Base-by-base conservation (phyloP, 2,888 invertebrate genomes). In the Folsomia manolachei region DNA sequence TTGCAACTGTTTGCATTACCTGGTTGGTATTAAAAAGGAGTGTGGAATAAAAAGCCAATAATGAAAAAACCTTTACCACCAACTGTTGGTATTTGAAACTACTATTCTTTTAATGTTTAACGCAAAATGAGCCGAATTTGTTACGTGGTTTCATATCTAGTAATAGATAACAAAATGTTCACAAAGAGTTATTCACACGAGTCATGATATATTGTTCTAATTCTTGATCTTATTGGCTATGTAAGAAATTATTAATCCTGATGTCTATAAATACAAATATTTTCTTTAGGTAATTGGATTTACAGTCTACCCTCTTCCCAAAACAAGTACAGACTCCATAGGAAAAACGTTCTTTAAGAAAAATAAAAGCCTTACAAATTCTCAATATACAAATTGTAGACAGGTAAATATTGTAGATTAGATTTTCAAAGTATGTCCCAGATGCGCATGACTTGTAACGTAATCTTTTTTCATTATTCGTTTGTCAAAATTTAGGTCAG, bases 381-480 rank as follows among this genome's bases (percentile, higher is more conserved):
- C 94, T 0, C 92, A 94, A 82, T 95, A 95, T 82, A 94, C 94
- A 1, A 95, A 95, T 83, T 93, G 94, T 82, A 87, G 95, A 79
- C 95, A 95, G 86, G 93, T 95, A 71, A n/a, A n/a, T n/a, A n/a
- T n/a, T n/a, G n/a, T n/a, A n/a, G n/a, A n/a, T n/a, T n/a, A n/a
- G n/a, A n/a, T n/a, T n/a, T n/a, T n/a, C n/a, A n/a, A n/a, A n/a
- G n/a, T n/a, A n/a, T n/a, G n/a, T n/a, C n/a, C n/a, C n/a, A n/a
- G n/a, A n/a, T n/a, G n/a, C n/a, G n/a, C n/a, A n/a, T n/a, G n/a
- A n/a, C n/a, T n/a, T n/a, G n/a, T n/a, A 84, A 84, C 81, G 51
- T 27, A 2, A 19, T 26, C 14, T n/a, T 24, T 61, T 69, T 23
- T 62, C 39, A 9, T 39, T 4, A 39, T 39, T 9, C 39, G 4